Evolutionary conservation across 2,113 vertebrate species (phyloP), one percentile per base, ranked within the genome.

Genomic region (Murina feae): DNA sequence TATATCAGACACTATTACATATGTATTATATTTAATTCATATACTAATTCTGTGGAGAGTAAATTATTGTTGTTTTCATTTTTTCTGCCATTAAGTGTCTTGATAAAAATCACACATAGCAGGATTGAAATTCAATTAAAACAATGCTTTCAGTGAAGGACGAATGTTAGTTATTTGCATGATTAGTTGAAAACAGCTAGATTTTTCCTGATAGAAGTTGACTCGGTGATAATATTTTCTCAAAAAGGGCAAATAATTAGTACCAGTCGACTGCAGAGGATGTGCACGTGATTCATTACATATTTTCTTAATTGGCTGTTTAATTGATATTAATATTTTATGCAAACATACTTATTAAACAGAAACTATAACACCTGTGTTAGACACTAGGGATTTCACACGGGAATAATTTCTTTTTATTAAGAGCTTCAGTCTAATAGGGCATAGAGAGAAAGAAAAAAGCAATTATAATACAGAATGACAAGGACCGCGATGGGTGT

Each of bases 341-440:
- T 89, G 55, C 13, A 74, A 93, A 91, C 5, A 51, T 74, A 55
- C 86, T 96, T 94, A 84, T 94, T 94, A 90, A 88, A 80, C 51
- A 92, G 49, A 75, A 84, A 88, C 4, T 58, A 16, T 74, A 66
- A 28, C 6, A 72, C 17, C 20, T 53, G 30, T 71, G 90, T 71
- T 89, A 95, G 55, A 55, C 7, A 49, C 8, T n/a, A 20, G 60
- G 58, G 51, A 84, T 71, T 91, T 55, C 83, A 58, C 53, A 68
- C 13, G 9, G 39, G 5, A 14, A 75, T 42, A 68, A 75, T 89
- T 82, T 93, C 18, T 86, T 92, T 39, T 69, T 89, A 83, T 89
- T n/a, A 92, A 71, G 42, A 86, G 7, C 9, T 4, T 58, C 12
- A 55, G 32, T 53, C n/a, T 89, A 76, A 47, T 68, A 32, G 25